Percentiles rank a stretch among this genome's conserved stretches.
Conservation (phyloP, 1,140 invertebrate genomes). For the Steinernema khuongi region DNA sequence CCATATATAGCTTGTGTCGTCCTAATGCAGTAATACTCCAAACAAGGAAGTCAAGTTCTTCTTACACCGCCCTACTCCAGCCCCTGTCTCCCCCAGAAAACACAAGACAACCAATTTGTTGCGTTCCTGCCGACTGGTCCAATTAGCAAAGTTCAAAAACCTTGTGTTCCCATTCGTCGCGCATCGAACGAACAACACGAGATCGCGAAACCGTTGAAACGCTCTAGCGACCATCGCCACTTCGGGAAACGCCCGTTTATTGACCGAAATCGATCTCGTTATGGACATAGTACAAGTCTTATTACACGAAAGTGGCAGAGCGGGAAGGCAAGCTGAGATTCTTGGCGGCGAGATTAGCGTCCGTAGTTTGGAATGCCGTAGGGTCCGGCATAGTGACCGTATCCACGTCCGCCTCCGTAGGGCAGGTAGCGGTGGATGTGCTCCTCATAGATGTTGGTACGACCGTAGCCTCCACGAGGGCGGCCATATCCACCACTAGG, state of each 20-base stretch:
- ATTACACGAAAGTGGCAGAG: not conserved
- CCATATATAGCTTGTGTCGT: too few species aligned
- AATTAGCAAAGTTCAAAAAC: constrained; percentile 3
- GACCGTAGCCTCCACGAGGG: not conserved
- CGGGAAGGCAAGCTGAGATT: not conserved
- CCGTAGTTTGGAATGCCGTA: not conserved
- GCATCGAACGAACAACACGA: not conserved
- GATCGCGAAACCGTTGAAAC: not conserved
- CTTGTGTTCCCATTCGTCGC: not conserved
- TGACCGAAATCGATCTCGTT: not conserved
- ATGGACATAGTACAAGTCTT: not conserved
- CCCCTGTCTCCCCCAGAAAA: too few species aligned
- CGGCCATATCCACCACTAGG: not conserved
- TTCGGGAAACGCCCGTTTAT: not conserved
- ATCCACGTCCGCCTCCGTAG: not conserved
- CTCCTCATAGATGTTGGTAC: not conserved
- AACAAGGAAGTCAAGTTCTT: too few species aligned
- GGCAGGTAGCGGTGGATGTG: not conserved
- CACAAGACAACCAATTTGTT: too few species aligned
- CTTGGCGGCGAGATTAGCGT: not conserved
- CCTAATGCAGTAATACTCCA: too few species aligned
- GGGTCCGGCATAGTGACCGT: not conserved
- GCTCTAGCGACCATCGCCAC: not conserved
- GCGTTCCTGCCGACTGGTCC: too few species aligned
- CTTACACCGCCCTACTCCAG: too few species aligned